Evolutionary conservation across 2,113 vertebrate genomes (phyloP), one percentile per base, ranked within the genome.

Genomic region (Laterallus jamaicensis): DNA sequence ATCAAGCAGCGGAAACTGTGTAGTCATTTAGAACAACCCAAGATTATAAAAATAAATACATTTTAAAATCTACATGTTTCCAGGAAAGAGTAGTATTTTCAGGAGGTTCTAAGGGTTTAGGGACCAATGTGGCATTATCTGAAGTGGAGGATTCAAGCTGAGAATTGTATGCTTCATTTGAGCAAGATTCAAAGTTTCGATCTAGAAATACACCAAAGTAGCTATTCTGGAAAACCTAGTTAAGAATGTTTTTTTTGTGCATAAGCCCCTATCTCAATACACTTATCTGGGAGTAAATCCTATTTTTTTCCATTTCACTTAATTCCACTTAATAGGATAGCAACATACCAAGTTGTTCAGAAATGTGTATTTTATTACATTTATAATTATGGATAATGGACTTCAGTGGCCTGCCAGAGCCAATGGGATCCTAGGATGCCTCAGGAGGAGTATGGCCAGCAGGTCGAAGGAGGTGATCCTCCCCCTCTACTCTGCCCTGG

Each of bases 61-160:
- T 25, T 25, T 25, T 25, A 52, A 25, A 25, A 52, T 32, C 18
- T 25, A 1, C 42, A 17, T 0, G 0, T 68, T 86, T 31, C 32
- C 22, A 35, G 26, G 26, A 42, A 67, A 70, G 50, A 39, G 31
- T 9, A 47, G 11, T 39, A 35, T 37, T 86, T 95, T 63, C 24
- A 68, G 37, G 19, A 56, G 39, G 32, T 42, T 15, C 49, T 81
- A 76, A 81, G 37, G 28, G n/a, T 60, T 62, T 60, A 58, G 17
- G 47, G 54, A 52, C 19, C 19, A n/a, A 6, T 12, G 55, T 70
- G 39, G 50, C 19, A 8, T 86, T 70, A 21, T 15, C 12, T 66
- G 54, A 88, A 78, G 31, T 25, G 31, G 67, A 40, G 37, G 47
- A 55, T 56, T 52, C 64, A 85, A 69, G 78, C 60, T 66, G 40